Evolutionary conservation across 2,797 vertebrate genomes (phyloP).

Genomic region (Calcarius lapponicus): DNA sequence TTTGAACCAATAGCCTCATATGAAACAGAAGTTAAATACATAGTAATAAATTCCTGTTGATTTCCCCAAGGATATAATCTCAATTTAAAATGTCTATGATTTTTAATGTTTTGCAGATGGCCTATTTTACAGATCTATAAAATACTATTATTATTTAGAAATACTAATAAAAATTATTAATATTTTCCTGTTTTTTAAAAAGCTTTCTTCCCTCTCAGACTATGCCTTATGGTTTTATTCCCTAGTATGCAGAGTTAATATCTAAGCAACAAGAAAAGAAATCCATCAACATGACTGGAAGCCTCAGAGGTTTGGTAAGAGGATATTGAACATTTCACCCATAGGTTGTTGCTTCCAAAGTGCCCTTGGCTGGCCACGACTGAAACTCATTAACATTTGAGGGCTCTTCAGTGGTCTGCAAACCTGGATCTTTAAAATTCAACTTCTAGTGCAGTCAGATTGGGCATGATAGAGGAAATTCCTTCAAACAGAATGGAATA

Average conservation of each 20-base stretch:
- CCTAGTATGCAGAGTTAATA: constrained; percentile 53
- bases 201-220: not conserved
- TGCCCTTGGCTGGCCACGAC: not conserved
- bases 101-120: constrained; percentile 24
- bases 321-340: constrained; percentile 33
- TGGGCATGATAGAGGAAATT: not conserved
- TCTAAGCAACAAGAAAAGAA: constrained; percentile 36
- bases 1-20: constrained; percentile 6
- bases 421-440: not conserved
- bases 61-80: constrained; percentile 24
- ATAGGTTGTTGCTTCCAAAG: constrained; percentile 25
- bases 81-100: constrained; percentile 32
- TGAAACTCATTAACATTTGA: constrained; percentile 39
- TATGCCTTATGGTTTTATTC: constrained; percentile 7
- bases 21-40: constrained; percentile 7
- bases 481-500: not conserved
- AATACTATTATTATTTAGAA: constrained; percentile 53
- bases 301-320: constrained; percentile 29
- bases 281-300: constrained; percentile 49
- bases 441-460: not conserved
- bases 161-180: constrained; percentile 60
- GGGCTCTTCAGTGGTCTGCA: constrained; percentile 4
- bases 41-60: not conserved
- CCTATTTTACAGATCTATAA: not conserved
- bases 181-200: constrained; percentile 5